These are phyloP conservation scores for Puntigrus tetrazona DNA, from an alignment of 2,113 vertebrate species.

Conservation along the genomic window DNA sequence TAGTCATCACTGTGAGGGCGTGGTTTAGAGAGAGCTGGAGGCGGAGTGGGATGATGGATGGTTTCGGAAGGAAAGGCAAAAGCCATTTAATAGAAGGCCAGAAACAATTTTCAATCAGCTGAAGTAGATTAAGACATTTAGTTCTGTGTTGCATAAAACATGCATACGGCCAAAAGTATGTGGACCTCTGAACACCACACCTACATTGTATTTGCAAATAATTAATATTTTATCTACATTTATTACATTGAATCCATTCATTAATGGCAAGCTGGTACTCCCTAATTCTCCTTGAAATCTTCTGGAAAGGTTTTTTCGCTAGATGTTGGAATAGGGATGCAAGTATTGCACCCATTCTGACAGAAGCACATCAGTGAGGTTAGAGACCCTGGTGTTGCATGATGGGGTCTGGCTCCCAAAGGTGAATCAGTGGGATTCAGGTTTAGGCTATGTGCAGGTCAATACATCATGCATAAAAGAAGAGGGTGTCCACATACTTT, in stretches of 20 bases:
- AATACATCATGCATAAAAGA: neutral
- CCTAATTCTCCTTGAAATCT: neutral
- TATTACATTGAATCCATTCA: neutral
- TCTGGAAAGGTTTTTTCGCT: neutral
- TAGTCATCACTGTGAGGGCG: constrained; percentile 97
- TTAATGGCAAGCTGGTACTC: neutral
- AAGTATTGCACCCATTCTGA: neutral
- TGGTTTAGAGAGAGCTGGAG: constrained; percentile 82
- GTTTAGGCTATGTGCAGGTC: neutral
- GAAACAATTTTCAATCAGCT: neutral
- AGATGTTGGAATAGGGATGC: neutral
- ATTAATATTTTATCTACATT: neutral
- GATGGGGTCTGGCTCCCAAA: neutral
- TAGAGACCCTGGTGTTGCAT: neutral
- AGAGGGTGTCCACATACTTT: neutral
- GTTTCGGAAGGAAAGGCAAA: neutral
- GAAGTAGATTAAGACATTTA: neutral
- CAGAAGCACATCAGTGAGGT: neutral
- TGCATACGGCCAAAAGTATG: neutral
- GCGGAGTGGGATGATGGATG: constrained; percentile 22
- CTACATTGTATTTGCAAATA: neutral
- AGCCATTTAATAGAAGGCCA: neutral
- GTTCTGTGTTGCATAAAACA: neutral
- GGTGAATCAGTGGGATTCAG: neutral
- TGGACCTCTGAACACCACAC: neutral